Base-by-base conservation (phyloP, 2,888 invertebrate species). In the Clanis bilineata region DNA sequence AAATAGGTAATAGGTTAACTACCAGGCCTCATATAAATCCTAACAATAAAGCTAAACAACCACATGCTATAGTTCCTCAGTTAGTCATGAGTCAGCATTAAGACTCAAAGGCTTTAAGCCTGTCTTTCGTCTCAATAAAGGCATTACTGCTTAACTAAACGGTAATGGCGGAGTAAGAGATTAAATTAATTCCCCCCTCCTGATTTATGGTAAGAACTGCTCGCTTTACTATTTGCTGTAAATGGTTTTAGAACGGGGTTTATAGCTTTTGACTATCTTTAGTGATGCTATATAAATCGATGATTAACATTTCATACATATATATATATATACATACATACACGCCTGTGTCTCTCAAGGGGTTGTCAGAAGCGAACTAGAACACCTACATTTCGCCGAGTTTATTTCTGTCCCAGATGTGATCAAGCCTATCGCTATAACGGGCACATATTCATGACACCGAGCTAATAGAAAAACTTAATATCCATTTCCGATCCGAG, bases 71-170 rank as follows among this genome's bases (percentile, higher is more conserved):
- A 51, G 32, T 15, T 45, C 23, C 44, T 28, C 18, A 51, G 28
- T 32, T 2, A 36, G 32, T 45, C 23, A 21, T 28, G 10, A 51
- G 28, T 32, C 5, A 36, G 32, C 32, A 44, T 25, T 51, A 51
- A 51, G 51, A 51, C 51, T 51, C 51, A 32, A 51, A 51, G 51
- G 51, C 3, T 10, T 51, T 51, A 51, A 51, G 51, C 51, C 51
- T 32, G 51, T 28, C 51, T 51, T 51, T 51, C 51, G 51, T 51
- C 51, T 51, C 32, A 51, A 51, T 51, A 51, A 32, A 51, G 28
- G 32, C 51, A 32, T 51, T 51, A 51, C 32, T 45, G 23, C 45
- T 51, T 51, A 51, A 51, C 51, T 51, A 51, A 51, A 57, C 43
- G 28, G 41, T 57, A 57, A 57, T 43, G 41, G 43, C 6, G 9